Evolutionary conservation across 2,113 vertebrate species (phyloP).

Genomic region (Nesogale talazaci): DNA sequence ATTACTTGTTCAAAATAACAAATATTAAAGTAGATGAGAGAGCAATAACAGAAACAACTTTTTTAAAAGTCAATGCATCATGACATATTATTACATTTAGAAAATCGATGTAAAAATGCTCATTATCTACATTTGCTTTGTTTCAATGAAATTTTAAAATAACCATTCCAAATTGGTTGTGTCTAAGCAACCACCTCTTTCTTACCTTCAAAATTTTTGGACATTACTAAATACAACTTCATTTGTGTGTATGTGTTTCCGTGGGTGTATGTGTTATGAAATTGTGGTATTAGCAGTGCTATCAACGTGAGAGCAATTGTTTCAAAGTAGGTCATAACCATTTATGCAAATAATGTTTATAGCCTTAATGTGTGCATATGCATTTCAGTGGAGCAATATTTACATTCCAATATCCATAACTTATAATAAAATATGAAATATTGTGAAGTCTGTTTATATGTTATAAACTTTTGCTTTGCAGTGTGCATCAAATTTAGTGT

Average conservation of each 20-base stretch:
- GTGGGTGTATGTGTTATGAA: not conserved
- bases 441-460: not conserved
- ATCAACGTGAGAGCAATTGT: not conserved
- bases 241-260: no score
- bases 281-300: conserved; percentile 30
- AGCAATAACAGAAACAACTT: not conserved
- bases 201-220: not conserved
- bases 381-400: not conserved
- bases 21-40: not conserved
- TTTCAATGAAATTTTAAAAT: conserved; percentile 53
- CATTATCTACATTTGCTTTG: conserved; percentile 27
- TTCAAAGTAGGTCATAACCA: not conserved
- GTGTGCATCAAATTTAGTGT: not conserved
- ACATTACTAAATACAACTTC: conserved; percentile 31
- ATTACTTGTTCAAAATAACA: conserved; percentile 43
- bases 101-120: conserved; percentile 37
- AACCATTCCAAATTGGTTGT: conserved; percentile 56
- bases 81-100: conserved; percentile 41
- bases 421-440: not conserved
- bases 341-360: not conserved
- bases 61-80: conserved; percentile 27
- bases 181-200: conserved; percentile 58
- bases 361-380: not conserved
- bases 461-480: not conserved
- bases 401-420: not conserved